Percentiles rank a stretch among this genome's conserved stretches.
These are phyloP conservation scores for Tenodera sinensis DNA, from an alignment of 2,888 invertebrate species.

Conservation along the genomic window DNA sequence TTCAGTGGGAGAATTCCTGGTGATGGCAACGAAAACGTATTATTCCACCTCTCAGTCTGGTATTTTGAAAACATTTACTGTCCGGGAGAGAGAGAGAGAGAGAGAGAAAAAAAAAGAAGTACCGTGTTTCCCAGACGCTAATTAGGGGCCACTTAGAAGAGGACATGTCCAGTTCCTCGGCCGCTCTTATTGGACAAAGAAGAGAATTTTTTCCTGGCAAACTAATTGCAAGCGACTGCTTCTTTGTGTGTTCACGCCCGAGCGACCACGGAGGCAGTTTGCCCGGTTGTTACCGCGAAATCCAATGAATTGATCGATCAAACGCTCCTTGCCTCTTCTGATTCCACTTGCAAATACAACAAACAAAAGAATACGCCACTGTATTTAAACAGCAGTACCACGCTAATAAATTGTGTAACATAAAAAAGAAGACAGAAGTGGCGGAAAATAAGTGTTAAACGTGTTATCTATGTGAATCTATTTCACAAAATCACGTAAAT, in stretches of 20 bases:
- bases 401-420: background rate
- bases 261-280: background rate
- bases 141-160: background rate
- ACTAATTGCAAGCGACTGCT: background rate
- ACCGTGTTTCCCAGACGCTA: background rate
- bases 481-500: no score
- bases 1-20: background rate
- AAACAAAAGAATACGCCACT: background rate
- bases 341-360: background rate
- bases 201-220: background rate
- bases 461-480: no score
- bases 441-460: no score
- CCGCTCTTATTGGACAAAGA: background rate
- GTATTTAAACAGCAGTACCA: background rate
- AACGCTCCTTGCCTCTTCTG: background rate
- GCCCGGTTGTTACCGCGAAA: background rate
- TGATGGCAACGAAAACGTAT: background rate
- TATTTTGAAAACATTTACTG: background rate
- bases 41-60: background rate
- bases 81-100: background rate
- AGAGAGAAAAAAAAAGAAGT: background rate
- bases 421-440: no score
- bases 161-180: conserved; percentile 2
- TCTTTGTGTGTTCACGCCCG: background rate
- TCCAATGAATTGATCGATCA: background rate